These are phyloP conservation scores for Hemistola chrysoprasaria DNA, from an alignment of 2,888 invertebrate species.

Conservation along the genomic window DNA sequence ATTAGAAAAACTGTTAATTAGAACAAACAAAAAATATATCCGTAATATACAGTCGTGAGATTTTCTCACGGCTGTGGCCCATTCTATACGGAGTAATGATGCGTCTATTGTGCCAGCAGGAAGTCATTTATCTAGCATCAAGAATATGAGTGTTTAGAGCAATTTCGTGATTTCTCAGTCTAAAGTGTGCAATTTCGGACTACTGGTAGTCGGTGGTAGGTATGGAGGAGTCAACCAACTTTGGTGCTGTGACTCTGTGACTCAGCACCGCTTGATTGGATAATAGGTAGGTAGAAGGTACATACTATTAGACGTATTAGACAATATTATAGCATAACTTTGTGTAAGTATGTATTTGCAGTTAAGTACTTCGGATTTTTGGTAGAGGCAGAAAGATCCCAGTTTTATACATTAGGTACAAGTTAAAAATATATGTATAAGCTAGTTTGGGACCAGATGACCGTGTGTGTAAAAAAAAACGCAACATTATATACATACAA, in stretches of 20 bases:
- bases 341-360: too few species aligned
- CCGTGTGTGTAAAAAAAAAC: too few species aligned
- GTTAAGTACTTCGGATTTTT: too few species aligned
- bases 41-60: conserved; percentile 80
- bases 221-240: conserved; percentile 39
- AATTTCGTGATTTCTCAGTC: conserved; percentile 78
- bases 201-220: conserved; percentile 32
- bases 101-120: conserved; percentile 78
- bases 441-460: too few species aligned
- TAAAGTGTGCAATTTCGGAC: conserved; percentile 75
- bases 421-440: too few species aligned
- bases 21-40: conserved; percentile 80
- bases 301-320: too few species aligned
- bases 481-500: too few species aligned
- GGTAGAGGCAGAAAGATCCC: too few species aligned
- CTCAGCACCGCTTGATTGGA: conserved; percentile 36
- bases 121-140: conserved; percentile 82
- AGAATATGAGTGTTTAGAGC: conserved; percentile 80
- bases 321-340: too few species aligned
- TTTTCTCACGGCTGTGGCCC: conserved; percentile 71
- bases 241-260: conserved; percentile 21
- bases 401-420: too few species aligned
- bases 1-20: conserved; percentile 79
- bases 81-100: conserved; percentile 72
- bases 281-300: too few species aligned